Conservation (phyloP, 2,888 invertebrate genomes). For the Altica lythri region DNA sequence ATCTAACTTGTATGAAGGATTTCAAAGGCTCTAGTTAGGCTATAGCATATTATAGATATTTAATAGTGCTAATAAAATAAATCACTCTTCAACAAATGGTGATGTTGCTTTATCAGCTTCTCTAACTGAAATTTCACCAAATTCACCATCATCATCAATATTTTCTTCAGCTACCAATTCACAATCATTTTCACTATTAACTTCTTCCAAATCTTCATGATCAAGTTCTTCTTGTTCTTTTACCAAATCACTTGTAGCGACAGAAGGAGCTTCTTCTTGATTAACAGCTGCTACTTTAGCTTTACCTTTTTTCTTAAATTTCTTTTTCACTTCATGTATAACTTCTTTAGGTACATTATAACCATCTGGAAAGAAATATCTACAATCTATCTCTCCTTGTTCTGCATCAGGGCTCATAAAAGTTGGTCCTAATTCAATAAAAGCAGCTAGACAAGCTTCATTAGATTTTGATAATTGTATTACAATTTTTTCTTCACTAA, state of each 20-base stretch:
- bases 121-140: constrained; percentile 28
- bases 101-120: constrained; percentile 62
- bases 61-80: too few species aligned
- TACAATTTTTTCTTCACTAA: constrained; percentile 70
- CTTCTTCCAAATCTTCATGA: constrained; percentile 35
- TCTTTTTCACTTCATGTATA: constrained; percentile 59
- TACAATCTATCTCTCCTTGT: constrained; percentile 67
- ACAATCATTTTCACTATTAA: constrained; percentile 41
- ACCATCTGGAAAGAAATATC: constrained; percentile 70
- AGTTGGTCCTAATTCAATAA: constrained; percentile 68
- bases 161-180: constrained; percentile 37
- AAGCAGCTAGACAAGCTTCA: constrained; percentile 66
- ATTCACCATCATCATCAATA: constrained; percentile 34
- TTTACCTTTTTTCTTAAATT: constrained; percentile 58
- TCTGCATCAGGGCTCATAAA: constrained; percentile 71
- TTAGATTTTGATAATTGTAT: constrained; percentile 69
- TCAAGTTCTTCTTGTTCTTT: constrained; percentile 33
- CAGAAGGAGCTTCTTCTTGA: constrained; percentile 35
- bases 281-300: constrained; percentile 30
- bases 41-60: too few species aligned
- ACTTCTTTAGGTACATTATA: constrained; percentile 62
- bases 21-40: too few species aligned
- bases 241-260: constrained; percentile 29
- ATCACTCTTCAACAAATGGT: constrained; percentile 49
- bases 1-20: too few species aligned